phyloP scores from a whole-genome alignment of 2,888 invertebrate species.

The Rugalucina vietnamica region DNA sequence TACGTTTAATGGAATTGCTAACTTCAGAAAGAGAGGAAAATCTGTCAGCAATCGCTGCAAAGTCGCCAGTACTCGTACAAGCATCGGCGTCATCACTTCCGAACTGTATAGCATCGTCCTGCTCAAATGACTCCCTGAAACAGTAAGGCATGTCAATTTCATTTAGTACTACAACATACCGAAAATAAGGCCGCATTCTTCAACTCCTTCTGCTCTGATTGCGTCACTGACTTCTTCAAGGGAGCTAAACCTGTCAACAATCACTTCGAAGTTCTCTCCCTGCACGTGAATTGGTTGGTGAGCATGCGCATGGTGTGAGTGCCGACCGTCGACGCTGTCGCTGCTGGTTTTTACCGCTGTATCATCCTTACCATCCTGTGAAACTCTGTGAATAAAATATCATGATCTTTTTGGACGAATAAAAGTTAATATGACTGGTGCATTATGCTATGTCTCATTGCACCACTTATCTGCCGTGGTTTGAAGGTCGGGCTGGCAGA shows the following conservation, averaged over 20 bases:
- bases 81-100: neutral
- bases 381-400: neutral
- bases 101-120: neutral
- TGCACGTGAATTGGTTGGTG: neutral
- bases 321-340: neutral
- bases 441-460: no score
- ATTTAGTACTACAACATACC: neutral
- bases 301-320: neutral
- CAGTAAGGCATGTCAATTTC: neutral
- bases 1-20: neutral
- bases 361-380: neutral
- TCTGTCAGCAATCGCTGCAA: neutral
- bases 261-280: neutral
- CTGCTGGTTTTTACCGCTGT: neutral
- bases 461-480: no score
- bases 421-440: no score
- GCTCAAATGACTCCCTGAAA: slow-evolving; percentile 1
- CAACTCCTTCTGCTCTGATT: neutral
- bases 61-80: neutral
- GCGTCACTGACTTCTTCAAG: slow-evolving; percentile 5
- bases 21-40: neutral
- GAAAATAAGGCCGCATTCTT: slow-evolving; percentile 9
- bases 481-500: no score
- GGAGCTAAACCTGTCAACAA: neutral
- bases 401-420: neutral